A percentile compares a stretch with the other conserved stretches of the same genome.
These are phyloP conservation scores for Drosophila nannoptera DNA, from an alignment of 1,140 invertebrate genomes.

Conservation along the genomic window DNA sequence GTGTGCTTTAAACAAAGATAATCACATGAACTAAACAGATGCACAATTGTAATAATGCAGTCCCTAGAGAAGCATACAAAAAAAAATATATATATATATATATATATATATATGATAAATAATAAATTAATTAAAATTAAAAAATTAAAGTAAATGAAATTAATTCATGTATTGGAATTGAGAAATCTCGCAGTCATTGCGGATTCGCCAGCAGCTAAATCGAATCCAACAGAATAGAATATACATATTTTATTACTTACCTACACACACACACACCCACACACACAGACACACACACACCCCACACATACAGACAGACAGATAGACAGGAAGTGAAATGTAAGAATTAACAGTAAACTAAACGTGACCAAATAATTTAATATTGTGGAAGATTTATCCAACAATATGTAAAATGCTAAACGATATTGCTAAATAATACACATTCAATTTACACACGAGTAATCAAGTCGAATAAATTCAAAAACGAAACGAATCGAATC, in stretches of 20 bases:
- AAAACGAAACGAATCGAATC: conserved; percentile 16
- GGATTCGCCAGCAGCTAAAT: conserved; percentile 15
- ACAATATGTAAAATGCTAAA: conserved; percentile 38
- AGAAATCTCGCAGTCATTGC: conserved; percentile 47
- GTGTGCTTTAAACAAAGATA: conserved; percentile 29
- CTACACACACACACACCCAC: conserved; percentile 64
- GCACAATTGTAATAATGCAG: conserved; percentile 18
- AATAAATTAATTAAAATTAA: too few species aligned
- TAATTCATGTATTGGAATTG: conserved; percentile 59
- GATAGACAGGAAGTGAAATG: background rate
- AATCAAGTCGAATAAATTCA: conserved; percentile 16
- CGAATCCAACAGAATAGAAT: conserved; percentile 24
- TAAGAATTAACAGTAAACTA: conserved; percentile 57
- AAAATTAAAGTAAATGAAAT: conserved; percentile 17
- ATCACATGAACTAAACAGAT: conserved; percentile 8
- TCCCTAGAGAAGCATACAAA: conserved; percentile 9
- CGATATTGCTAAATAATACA: conserved; percentile 48
- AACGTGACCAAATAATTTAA: conserved; percentile 77
- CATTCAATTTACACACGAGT: conserved; percentile 42
- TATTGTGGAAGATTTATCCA: conserved; percentile 63
- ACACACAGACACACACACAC: conserved; percentile 11
- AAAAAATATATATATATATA: too few species aligned
- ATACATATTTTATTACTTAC: conserved; percentile 74
- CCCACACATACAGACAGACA: conserved; percentile 54
- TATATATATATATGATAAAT: too few species aligned